These are phyloP conservation scores for Alligator sinensis DNA, from an alignment of 2,113 vertebrate species.

Conservation along the genomic window DNA sequence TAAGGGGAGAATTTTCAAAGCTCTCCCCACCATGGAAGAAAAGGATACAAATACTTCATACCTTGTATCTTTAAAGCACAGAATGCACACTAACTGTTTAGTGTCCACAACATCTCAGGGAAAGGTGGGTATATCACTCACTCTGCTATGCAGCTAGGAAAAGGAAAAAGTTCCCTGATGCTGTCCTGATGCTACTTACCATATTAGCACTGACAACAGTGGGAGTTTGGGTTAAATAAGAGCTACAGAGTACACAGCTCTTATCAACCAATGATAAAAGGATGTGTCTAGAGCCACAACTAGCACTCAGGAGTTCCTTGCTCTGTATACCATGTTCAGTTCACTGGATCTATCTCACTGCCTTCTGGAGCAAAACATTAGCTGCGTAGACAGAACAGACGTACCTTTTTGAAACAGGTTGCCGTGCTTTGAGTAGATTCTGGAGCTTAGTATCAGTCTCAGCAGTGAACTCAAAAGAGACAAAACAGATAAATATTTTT, in stretches of 20 bases:
- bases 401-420: neutral
- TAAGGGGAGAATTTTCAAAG: neutral
- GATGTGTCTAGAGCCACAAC: neutral
- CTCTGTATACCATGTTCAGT: slow-evolving; percentile 35
- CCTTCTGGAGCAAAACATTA: slow-evolving; percentile 65
- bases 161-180: neutral
- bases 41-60: neutral
- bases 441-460: neutral
- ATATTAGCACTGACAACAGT: neutral
- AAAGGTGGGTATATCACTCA: neutral
- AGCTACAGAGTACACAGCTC: neutral
- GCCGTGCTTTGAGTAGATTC: neutral
- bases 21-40: slow-evolving; percentile 20
- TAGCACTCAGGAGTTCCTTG: slow-evolving; percentile 23
- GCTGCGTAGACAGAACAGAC: neutral
- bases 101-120: neutral
- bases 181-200: neutral
- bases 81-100: neutral
- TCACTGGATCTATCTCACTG: slow-evolving; percentile 64
- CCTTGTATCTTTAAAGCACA: neutral
- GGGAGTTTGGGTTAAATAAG: neutral
- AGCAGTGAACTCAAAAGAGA: neutral
- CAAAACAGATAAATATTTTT: neutral
- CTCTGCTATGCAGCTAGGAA: neutral
- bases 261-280: neutral